Base-by-base conservation (phyloP, 2,113 vertebrate genomes). In the Dipodomys merriami region DNA sequence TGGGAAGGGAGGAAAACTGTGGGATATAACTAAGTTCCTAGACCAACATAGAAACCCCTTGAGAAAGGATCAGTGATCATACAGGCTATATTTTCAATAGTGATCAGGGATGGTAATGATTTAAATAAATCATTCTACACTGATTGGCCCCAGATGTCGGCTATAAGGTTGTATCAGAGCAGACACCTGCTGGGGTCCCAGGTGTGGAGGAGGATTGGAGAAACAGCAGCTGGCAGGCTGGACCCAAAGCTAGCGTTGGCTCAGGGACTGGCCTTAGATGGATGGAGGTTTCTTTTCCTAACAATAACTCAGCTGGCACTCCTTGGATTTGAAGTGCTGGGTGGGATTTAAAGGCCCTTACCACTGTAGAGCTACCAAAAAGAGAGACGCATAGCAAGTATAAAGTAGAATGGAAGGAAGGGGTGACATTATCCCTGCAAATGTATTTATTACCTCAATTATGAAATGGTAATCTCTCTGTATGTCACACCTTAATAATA, bases 141-240 rank as follows among this genome's bases (percentile, higher is more conserved):
- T 15, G 16, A 79, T 7, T 62, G 88, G 18, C 68, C 71, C 76
- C 44, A 62, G 76, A 92, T 44, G 20, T 57, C 74, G 83, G 64
- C 5, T 57, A 27, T 62, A 74, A 72, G 1, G 7, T 86, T 90
- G 67, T 22, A 33, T 80, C 77, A 60, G 60, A 86, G 77, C 46
- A 86, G 91, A 90, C 27, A 69, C 88, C 77, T 86, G 20, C 79
- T 95, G 89, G 80, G 83, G 16, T 53, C 30, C 86, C 83, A 89
- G 86, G 68, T 93, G 76, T 83, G 84, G 72, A 65, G 62, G 27
- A 83, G 23, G 27, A 81, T 91, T 93, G 78, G 78, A 81, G 88
- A 94, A 79, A 77, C 8, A 60, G 33, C 93, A 96, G 91, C 80
- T 95, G 95, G 80, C 53, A 94, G 88, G n/a, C 89, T 88, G 73